Evolutionary conservation across 1,140 invertebrate species (phyloP), one percentile per base, ranked within the genome.

Genomic region (Neodiprion fabricii): DNA sequence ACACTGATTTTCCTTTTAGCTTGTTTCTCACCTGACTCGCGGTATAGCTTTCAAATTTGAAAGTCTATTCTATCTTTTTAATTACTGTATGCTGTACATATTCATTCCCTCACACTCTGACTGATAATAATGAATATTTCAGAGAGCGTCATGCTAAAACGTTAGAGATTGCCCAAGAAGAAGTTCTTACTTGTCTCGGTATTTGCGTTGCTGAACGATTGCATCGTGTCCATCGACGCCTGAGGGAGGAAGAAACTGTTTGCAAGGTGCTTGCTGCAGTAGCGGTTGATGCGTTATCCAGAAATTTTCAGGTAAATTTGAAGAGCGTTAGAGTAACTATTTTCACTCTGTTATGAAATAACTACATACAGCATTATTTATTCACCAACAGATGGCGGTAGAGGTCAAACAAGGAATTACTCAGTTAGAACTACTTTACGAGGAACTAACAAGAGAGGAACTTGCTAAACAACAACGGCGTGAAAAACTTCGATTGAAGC

Each of bases 71-170:
- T 21, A 21, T 21, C 17, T 21, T 21, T 21, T 21, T 21, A 21
- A 21, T 21, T 21, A 21, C 17, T 21, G 17, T 21, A 21, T 21
- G 17, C 17, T 21, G 17, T 21, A 21, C 17, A 21, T 21, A 21
- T 21, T 21, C 17, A 21, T 21, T 21, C 17, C 17, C 17, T 21
- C 17, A 21, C 17, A 21, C 17, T 21, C 17, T 21, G 17, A 21
- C 17, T 21, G 17, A 21, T 21, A 21, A 21, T 21, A 21, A 21
- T 21, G 17, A 21, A 21, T 21, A 21, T 21, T 23, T 49, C 77
- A 91, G 96, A 73, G 97, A 98, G 86, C 90, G 96, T 71, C 96
- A 98, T 88, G 97, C 96, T 1, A 98, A 98, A 89, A 98, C 96
- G 9, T 86, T 98, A 76, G 96, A 98, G 90, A 96, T 97, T 81